Evolutionary conservation across 2,113 vertebrate genomes (phyloP).

Genomic region (Platycercus adscitus): DNA sequence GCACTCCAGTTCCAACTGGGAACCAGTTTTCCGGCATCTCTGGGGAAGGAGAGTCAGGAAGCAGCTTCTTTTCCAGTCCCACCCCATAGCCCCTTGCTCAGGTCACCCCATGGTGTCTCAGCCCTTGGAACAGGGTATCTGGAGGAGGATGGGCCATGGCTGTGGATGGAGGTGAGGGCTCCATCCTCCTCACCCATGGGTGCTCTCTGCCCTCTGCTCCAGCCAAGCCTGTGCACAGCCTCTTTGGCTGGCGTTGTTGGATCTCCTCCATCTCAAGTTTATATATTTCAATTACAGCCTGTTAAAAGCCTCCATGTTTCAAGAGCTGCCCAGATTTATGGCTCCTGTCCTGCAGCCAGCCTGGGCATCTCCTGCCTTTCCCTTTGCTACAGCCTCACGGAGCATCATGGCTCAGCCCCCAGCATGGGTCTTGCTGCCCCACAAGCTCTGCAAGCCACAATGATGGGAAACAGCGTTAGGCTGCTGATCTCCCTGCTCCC

Average conservation of each 20-base stretch:
- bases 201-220: neutral
- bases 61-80: neutral
- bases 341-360: neutral
- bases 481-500: neutral
- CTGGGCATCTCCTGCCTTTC: neutral
- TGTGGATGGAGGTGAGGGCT: neutral
- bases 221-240: neutral
- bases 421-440: neutral
- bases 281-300: neutral
- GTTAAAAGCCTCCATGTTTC: neutral
- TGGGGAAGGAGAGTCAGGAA: neutral
- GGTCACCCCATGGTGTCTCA: accelerated
- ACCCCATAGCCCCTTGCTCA: accelerated
- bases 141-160: accelerated
- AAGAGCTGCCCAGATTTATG: neutral
- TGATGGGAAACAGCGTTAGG: neutral
- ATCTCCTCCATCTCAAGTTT: neutral
- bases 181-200: neutral
- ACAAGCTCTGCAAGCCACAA: accelerated
- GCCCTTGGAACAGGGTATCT: neutral
- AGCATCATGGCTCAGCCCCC: neutral
- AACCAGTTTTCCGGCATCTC: neutral
- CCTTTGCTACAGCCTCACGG: neutral
- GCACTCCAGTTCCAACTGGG: neutral
- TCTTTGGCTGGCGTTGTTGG: neutral